Base-by-base conservation (phyloP, 2,888 invertebrate genomes). In the Sialis lutaria region DNA sequence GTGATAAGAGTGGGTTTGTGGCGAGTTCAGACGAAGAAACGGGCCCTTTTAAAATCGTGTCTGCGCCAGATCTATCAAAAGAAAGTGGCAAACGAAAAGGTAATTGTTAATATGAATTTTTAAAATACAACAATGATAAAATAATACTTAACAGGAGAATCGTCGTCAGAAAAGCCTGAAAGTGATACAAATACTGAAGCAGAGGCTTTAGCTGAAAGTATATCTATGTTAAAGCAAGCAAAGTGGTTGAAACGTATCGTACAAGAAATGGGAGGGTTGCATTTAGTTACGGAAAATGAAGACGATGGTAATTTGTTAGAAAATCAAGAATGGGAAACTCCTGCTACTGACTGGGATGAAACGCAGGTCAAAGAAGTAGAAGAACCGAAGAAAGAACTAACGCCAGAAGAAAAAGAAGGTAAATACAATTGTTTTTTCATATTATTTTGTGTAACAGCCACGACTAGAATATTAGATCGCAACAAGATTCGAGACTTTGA, bases 371-470 rank as follows among this genome's bases (percentile, higher is more conserved):
- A 70, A 9, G 58, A 70, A n/a, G 67, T 69, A 37, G 63, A 63
- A 34, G 63, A 66, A 13, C 59, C 64, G 22, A 63, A 67, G 32
- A 61, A 62, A 5, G 72, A 72, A 54, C 57, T 79, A n/a, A 74
- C 77, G 30, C 69, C 74, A 0, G 75, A 79, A 56, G 70, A 85
- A 52, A 65, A 74, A 57, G 79, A 82, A 73, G 79, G 82, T 80
- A 60, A 48, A 43, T 44, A 40, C 44, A 44, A 7, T 48, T 31
- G 30, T 49, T 37, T 41, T 37, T 37, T 10, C 12, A 7, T 10
- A 9, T 9, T 8, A 35, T 35, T 6, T 37, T 22, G 22, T 22
- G 22, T 22, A 22, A 22, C 22, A n/a, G n/a, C n/a, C n/a, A n/a
- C n/a, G n/a, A n/a, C n/a, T n/a, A n/a, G n/a, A n/a, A n/a, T n/a